Conservation (phyloP, 1,140 invertebrate genomes). For the Stenopsyche tienmushanensis region DNA sequence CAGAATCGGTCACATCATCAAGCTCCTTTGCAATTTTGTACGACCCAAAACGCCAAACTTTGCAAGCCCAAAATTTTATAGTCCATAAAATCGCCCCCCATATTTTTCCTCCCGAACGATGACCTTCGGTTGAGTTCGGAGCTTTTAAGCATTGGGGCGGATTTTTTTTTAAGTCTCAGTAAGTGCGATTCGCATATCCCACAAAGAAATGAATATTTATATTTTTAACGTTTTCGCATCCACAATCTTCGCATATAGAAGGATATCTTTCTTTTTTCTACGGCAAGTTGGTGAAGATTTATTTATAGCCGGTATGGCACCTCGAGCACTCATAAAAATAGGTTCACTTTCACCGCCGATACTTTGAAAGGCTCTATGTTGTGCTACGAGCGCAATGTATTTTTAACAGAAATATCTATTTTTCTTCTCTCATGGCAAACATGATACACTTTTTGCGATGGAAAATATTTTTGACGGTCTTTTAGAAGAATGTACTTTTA, state of each 20-base stretch:
- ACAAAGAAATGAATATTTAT: background rate
- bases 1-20: background rate
- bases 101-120: background rate
- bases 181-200: background rate
- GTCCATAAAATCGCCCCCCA: background rate
- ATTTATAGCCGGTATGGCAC: conserved; percentile 3
- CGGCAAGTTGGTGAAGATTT: background rate
- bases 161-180: background rate
- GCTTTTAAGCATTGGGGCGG: too few relatives aligned
- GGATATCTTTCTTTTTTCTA: background rate
- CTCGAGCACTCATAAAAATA: conserved; percentile 13
- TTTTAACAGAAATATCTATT: too few relatives aligned
- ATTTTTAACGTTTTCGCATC: background rate
- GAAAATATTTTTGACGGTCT: too few relatives aligned
- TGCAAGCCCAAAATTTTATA: background rate
- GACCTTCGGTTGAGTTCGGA: too few relatives aligned
- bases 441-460: too few relatives aligned
- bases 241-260: background rate
- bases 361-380: too few relatives aligned
- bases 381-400: too few relatives aligned
- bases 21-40: background rate
- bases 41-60: background rate
- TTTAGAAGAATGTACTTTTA: too few relatives aligned
- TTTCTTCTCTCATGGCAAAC: too few relatives aligned
- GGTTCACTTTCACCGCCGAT: too few relatives aligned